Evolutionary conservation across 2,888 invertebrate species (phyloP).

Genomic region (Himalopsyche japonica): DNA sequence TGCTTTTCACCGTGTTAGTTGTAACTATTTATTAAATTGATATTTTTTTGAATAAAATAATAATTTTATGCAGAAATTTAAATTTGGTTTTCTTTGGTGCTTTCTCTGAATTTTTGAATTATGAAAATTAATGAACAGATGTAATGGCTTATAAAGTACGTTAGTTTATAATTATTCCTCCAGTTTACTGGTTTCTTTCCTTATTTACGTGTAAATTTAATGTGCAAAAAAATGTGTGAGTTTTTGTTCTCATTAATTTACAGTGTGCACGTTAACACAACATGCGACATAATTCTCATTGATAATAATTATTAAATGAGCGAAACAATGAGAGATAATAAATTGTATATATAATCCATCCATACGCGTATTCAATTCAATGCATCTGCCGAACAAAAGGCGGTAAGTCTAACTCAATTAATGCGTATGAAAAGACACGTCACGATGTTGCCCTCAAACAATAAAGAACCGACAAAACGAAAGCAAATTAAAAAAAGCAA

Average conservation of each 20-base stretch:
- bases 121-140: no score
- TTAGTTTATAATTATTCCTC: no score
- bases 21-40: no score
- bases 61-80: no score
- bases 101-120: no score
- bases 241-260: neutral
- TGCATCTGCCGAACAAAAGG: neutral
- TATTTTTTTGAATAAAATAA: no score
- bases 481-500: constrained; percentile 5
- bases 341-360: neutral
- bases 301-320: neutral
- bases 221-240: neutral
- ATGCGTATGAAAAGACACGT: neutral
- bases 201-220: no score
- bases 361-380: neutral
- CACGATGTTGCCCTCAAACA: neutral
- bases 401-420: neutral
- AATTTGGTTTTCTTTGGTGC: no score
- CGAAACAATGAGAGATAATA: neutral
- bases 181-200: no score
- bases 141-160: no score
- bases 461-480: constrained; percentile 2
- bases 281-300: neutral
- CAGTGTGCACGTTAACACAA: neutral
- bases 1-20: no score